These are phyloP conservation scores for Myrmecophaga tridactyla DNA, from an alignment of 2,113 vertebrate genomes.

Conservation along the genomic window DNA sequence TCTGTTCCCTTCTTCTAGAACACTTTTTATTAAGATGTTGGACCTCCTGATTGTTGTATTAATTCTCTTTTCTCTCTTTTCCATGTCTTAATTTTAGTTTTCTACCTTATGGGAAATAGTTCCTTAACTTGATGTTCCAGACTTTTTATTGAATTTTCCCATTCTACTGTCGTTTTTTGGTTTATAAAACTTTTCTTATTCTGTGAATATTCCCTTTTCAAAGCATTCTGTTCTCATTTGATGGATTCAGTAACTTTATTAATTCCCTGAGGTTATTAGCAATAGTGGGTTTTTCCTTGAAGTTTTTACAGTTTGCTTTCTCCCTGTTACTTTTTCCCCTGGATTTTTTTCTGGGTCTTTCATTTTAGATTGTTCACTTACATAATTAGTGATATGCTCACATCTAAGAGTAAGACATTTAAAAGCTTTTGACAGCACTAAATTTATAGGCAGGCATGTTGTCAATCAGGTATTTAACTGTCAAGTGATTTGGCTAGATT, in stretches of 20 bases:
- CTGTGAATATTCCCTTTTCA: not conserved
- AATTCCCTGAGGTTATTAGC: not conserved
- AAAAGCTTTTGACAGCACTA: not conserved
- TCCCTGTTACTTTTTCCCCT: not conserved
- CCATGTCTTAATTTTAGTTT: not conserved
- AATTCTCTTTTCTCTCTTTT: slow-evolving; percentile 6
- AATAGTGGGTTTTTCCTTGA: not conserved
- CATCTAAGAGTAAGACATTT: not conserved
- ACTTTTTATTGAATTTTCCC: not conserved
- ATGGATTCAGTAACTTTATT: slow-evolving; percentile 1
- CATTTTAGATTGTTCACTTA: not conserved
- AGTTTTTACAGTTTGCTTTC: not conserved
- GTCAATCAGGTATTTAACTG: too few relatives aligned
- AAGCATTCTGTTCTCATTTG: not conserved
- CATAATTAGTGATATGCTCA: not conserved
- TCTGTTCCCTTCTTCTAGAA: not conserved
- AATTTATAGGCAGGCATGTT: too few relatives aligned
- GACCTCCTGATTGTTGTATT: not conserved
- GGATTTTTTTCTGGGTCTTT: not conserved
- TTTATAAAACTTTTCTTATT: not conserved
- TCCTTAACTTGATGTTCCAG: not conserved
- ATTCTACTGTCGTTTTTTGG: not conserved
- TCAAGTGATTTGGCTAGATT: not conserved
- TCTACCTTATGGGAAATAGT: not conserved
- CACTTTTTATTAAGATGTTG: not conserved